phyloP scores from a whole-genome alignment of 2,797 vertebrate species.

The Mallotus villosus region DNA sequence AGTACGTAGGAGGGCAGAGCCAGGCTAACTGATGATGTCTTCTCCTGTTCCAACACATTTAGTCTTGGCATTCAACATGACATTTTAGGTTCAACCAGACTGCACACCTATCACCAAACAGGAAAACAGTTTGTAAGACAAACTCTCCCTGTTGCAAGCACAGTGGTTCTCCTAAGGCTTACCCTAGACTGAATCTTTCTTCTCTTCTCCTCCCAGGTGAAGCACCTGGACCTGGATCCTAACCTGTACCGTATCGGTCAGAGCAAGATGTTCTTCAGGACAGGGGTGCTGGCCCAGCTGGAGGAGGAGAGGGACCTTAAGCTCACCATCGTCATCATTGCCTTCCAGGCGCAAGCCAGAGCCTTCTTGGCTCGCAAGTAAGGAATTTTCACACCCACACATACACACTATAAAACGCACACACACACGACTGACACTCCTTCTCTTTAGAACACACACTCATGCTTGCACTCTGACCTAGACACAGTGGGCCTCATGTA shows the following conservation, averaged over 20 bases:
- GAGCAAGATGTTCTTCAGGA: constrained; percentile 98
- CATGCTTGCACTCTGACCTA: not conserved
- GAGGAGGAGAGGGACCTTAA: constrained; percentile 96
- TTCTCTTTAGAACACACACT: not conserved
- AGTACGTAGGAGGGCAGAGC: too few species aligned
- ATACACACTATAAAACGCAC: constrained; percentile 25
- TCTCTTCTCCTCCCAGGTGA: constrained; percentile 74
- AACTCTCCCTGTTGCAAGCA: too few species aligned
- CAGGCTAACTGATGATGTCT: not conserved
- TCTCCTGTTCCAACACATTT: not conserved
- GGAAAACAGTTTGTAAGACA: too few species aligned
- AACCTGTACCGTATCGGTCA: constrained; percentile 96
- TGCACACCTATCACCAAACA: too few species aligned
- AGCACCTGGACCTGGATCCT: constrained; percentile 90
- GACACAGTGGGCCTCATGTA: too few species aligned
- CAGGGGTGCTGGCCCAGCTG: constrained; percentile 93
- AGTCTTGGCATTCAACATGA: too few species aligned
- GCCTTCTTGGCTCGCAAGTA: constrained; percentile 94
- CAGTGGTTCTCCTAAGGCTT: too few species aligned
- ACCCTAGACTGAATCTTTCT: not conserved
- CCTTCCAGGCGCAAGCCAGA: constrained; percentile 89
- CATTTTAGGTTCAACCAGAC: too few species aligned
- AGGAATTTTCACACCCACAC: constrained; percentile 36
- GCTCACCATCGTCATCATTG: constrained; percentile 91
- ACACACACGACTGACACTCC: not conserved